Conservation (phyloP, 2,113 vertebrate genomes). For the Dascyllus trimaculatus region DNA sequence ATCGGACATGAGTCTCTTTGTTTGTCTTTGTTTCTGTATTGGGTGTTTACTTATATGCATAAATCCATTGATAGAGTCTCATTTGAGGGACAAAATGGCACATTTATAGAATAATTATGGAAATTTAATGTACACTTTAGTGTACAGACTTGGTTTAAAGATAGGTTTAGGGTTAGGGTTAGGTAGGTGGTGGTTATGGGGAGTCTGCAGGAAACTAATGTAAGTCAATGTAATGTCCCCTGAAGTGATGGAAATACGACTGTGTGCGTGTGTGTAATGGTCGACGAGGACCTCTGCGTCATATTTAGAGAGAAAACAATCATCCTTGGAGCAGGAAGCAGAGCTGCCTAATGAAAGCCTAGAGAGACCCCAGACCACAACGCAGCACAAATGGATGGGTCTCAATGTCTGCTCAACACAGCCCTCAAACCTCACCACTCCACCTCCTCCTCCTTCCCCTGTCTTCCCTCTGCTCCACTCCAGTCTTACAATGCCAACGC, state of each 20-base stretch:
- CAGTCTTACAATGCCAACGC: slow-evolving; percentile 6
- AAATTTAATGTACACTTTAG: neutral
- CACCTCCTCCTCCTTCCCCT: neutral
- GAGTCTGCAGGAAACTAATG: neutral
- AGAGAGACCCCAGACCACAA: slow-evolving; percentile 70
- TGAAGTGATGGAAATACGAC: neutral
- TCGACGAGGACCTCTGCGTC: slow-evolving; percentile 53
- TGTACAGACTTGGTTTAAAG: neutral
- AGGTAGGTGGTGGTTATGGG: neutral
- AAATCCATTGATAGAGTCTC: neutral
- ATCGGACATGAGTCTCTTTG: slow-evolving; percentile 21
- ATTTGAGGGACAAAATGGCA: neutral
- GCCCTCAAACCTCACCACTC: neutral
- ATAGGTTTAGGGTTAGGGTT: no score
- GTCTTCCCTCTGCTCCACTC: neutral
- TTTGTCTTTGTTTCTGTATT: slow-evolving; percentile 28
- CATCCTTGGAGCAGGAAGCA: slow-evolving; percentile 70
- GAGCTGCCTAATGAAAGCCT: slow-evolving; percentile 71
- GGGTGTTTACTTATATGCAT: neutral
- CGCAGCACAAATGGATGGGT: slow-evolving; percentile 61
- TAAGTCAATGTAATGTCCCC: neutral
- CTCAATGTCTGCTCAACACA: slow-evolving; percentile 35
- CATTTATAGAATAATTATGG: neutral
- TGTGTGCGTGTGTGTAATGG: slow-evolving; percentile 42
- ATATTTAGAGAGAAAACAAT: slow-evolving; percentile 79